A percentile compares a stretch with the other conserved stretches of the same genome.
These are phyloP conservation scores for Gallirallus australis DNA, from an alignment of 2,797 vertebrate species.

Conservation along the genomic window DNA sequence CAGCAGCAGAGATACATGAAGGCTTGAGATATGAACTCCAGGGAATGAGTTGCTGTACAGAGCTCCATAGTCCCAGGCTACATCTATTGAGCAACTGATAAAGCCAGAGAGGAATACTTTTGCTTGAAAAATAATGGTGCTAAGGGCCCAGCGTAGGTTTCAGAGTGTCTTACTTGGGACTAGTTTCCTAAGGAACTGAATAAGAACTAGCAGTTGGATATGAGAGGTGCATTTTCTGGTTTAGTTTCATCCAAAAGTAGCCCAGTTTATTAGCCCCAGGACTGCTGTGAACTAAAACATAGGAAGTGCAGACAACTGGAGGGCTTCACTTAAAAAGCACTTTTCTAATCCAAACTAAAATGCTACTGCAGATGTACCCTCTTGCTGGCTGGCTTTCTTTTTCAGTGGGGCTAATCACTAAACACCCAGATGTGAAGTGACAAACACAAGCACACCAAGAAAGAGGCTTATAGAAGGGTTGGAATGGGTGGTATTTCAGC, in stretches of 20 bases:
- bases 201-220: background rate
- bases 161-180: background rate
- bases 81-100: rapidly evolving
- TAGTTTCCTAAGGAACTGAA: background rate
- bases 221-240: background rate
- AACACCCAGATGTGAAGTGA: background rate
- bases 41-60: background rate
- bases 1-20: background rate
- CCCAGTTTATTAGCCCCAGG: background rate
- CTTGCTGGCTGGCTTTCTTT: background rate
- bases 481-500: background rate
- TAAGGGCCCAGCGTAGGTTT: background rate
- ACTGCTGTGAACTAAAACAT: background rate
- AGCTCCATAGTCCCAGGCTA: background rate
- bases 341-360: background rate
- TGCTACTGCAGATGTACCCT: background rate
- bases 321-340: background rate
- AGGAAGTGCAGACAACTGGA: background rate
- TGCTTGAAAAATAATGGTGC: background rate
- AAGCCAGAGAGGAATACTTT: rapidly evolving
- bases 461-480: background rate
- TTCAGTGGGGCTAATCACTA: background rate
- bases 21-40: background rate
- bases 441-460: background rate
- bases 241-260: background rate